Base-by-base conservation (phyloP, 2,888 invertebrate species). In the Andrena trimmerana region DNA sequence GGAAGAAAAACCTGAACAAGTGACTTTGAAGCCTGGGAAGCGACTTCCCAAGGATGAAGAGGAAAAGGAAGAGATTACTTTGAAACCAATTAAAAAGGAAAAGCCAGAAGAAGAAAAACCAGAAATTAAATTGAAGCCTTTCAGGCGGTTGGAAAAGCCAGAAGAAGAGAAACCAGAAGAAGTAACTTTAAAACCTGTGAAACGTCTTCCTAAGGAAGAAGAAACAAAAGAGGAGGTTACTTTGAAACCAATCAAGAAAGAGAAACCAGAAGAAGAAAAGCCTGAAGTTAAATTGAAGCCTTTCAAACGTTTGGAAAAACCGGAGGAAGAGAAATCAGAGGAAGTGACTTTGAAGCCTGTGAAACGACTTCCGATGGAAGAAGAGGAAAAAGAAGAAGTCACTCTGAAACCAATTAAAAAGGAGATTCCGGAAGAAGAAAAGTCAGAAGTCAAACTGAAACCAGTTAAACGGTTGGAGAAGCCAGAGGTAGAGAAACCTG, bases 81-180 rank as follows among this genome's bases (percentile, higher is more conserved):
- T 93, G 10, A 91, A 92, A 88, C 93, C 78, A 90, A 90, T 67
- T 2, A 42, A 27, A 1, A 74, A 82, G 78, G 20, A 20, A 20
- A 20, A 20, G 20, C 20, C 20, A 20, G 20, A 20, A 20, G 20
- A 20, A 20, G 20, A 81, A 81, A 67, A 7, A 52, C 20, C 20
- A 20, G 20, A 20, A 20, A 20, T 20, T 20, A 86, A 87, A 60
- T 20, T 77, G n/a, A 72, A 72, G 7, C 54, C 54, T 8, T 2
- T 54, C 8, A 54, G 20, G 5, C 54, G 54, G 0, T 54, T 54
- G 8, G 80, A 87, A 20, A 54, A 54, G 2, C 54, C 54, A 24
- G 83, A 87, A 50, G 93, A 94, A 81, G 33, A 74, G 0, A 92
- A 93, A 0, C 27, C 57, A 1, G 52, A 91, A 86, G 89, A 92